Evolutionary conservation across 2,797 vertebrate species (phyloP).

Genomic region (Coilia nasus): DNA sequence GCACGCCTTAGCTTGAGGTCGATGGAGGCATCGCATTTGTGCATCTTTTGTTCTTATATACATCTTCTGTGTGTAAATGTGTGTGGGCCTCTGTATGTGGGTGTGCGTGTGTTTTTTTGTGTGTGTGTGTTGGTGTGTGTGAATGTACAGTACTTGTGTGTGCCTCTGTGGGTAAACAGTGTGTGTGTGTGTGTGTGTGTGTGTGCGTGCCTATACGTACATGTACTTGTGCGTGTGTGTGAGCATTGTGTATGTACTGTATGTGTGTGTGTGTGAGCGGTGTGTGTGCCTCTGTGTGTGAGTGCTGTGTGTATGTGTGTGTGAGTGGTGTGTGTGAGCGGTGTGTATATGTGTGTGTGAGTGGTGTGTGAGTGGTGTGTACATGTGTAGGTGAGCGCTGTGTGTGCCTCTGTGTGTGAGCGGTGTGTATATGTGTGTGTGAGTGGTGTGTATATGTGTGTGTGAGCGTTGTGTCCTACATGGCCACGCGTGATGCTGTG

Average conservation of each 20-base stretch:
- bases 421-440: background rate
- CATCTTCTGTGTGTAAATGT: background rate
- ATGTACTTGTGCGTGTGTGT: background rate
- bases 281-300: slow-evolving; percentile 26
- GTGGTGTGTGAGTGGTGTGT: too few species aligned
- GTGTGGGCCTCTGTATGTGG: background rate
- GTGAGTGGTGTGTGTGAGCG: too few species aligned
- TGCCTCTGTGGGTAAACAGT: background rate
- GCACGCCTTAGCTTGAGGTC: background rate
- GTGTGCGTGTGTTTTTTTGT: too few species aligned
- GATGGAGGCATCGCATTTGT: background rate
- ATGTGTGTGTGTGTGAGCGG: background rate
- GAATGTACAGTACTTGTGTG: background rate
- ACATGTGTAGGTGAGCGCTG: too few species aligned
- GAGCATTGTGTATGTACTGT: background rate
- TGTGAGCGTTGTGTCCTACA: slow-evolving; percentile 20
- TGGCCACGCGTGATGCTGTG: slow-evolving; percentile 7
- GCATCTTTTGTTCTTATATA: background rate
- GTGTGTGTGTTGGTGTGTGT: too few species aligned
- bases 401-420: background rate
- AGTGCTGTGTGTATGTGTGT: background rate
- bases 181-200: background rate
- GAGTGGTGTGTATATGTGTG: background rate
- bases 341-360: background rate
- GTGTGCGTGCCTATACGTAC: background rate